phyloP scores from a whole-genome alignment of 2,797 vertebrate genomes.

The Lithobates sylvaticus region DNA sequence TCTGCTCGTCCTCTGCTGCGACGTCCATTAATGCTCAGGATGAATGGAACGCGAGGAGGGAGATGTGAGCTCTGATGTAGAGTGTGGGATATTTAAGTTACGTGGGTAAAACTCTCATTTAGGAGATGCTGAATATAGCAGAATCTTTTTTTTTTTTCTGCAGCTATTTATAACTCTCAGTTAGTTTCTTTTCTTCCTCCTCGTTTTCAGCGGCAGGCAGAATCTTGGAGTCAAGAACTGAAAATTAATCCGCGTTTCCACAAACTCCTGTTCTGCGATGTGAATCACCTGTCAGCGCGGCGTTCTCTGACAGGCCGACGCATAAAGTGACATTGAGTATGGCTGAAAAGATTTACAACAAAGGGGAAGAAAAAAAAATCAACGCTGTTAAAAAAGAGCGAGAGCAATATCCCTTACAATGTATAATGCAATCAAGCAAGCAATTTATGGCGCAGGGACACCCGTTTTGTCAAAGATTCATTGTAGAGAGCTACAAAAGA shows the following conservation, averaged over 20 bases:
- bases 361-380: neutral
- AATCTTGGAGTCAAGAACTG: constrained; percentile 18
- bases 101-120: constrained; percentile 49
- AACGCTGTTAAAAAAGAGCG: neutral
- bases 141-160: constrained; percentile 17
- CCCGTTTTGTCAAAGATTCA: constrained; percentile 1
- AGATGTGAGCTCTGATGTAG: constrained; percentile 12
- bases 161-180: constrained; percentile 52
- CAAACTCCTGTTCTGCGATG: constrained; percentile 2
- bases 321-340: constrained; percentile 19
- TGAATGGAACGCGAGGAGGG: constrained; percentile 33
- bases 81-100: constrained; percentile 46
- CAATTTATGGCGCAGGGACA: neutral
- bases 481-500: neutral
- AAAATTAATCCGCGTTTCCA: constrained; percentile 50
- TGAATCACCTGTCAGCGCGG: constrained; percentile 51
- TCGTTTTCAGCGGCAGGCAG: constrained; percentile 28
- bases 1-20: neutral
- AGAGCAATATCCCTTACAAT: neutral
- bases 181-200: constrained; percentile 35
- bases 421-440: constrained; percentile 15
- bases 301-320: constrained; percentile 1
- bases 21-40: neutral
- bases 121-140: constrained; percentile 55
- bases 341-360: constrained; percentile 23